phyloP scores from a whole-genome alignment of 2,113 vertebrate genomes.

The Hymenochirus boettgeri region DNA sequence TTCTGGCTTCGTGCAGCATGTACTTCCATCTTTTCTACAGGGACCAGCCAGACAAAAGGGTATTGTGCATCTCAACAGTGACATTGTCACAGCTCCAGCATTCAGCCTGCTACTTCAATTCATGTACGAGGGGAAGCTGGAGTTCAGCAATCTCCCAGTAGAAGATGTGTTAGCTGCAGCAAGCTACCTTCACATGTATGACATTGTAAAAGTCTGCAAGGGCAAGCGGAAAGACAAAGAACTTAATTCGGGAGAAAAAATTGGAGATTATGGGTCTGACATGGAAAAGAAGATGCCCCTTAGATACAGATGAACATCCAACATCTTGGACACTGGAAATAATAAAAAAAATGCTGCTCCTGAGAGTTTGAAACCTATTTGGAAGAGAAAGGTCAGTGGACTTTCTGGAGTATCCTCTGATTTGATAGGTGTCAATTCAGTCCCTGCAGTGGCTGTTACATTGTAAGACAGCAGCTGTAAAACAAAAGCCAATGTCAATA shows the following conservation, averaged over 20 bases:
- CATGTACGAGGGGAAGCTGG: slow-evolving; percentile 98
- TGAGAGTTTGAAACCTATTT: slow-evolving; percentile 71
- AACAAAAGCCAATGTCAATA: slow-evolving; percentile 88
- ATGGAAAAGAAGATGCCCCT: slow-evolving; percentile 69
- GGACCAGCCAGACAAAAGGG: slow-evolving; percentile 94
- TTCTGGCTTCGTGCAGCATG: slow-evolving; percentile 98
- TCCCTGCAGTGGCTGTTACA: slow-evolving; percentile 79
- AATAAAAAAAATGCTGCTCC: slow-evolving; percentile 66
- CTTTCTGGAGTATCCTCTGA: slow-evolving; percentile 81
- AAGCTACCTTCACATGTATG: slow-evolving; percentile 98
- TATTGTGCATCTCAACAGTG: slow-evolving; percentile 95
- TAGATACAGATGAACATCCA: slow-evolving; percentile 61
- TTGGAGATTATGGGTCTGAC: slow-evolving; percentile 59
- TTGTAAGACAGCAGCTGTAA: slow-evolving; percentile 88
- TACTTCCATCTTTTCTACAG: slow-evolving; percentile 99
- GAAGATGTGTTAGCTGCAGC: slow-evolving; percentile 95
- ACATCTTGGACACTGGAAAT: slow-evolving; percentile 64
- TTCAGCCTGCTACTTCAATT: slow-evolving; percentile 97
- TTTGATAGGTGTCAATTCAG: slow-evolving; percentile 85
- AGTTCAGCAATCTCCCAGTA: slow-evolving; percentile 85
- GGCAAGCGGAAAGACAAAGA: slow-evolving; percentile 85
- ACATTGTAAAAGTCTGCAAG: slow-evolving; percentile 96
- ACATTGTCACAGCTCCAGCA: slow-evolving; percentile 96
- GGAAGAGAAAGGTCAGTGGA: slow-evolving; percentile 80
- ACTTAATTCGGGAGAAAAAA: slow-evolving; percentile 63